Evolutionary conservation across 2,888 invertebrate genomes (phyloP).

Genomic region (Horisme vitalbata): DNA sequence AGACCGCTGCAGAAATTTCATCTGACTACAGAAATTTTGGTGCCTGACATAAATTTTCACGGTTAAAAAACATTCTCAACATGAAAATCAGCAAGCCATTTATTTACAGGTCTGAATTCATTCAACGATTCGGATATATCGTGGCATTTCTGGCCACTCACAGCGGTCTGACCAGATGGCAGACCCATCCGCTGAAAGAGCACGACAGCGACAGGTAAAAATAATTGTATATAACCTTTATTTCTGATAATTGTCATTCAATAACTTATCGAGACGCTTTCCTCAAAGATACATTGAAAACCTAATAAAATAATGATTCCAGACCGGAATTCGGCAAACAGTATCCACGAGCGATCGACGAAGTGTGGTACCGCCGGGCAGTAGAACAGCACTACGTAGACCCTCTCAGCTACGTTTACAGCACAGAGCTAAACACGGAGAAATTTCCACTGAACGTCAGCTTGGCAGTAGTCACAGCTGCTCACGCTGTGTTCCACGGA

Average conservation of each 20-base stretch:
- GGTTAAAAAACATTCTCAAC: too few relatives aligned
- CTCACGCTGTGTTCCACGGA: conserved; percentile 90
- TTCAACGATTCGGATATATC: conserved; percentile 92
- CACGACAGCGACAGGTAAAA: conserved; percentile 63
- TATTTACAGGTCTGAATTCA: conserved; percentile 88
- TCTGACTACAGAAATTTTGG: too few relatives aligned
- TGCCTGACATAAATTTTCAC: too few relatives aligned
- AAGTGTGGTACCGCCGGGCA: conserved; percentile 94
- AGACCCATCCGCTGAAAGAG: conserved; percentile 83
- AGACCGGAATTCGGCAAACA: conserved; percentile 88
- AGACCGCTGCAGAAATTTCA: too few relatives aligned
- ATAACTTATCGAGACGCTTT: too few relatives aligned
- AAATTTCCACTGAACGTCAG: conserved; percentile 81
- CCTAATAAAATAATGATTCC: conserved; percentile 8
- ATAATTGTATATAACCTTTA: neutral
- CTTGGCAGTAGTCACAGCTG: conserved; percentile 90
- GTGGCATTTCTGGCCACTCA: conserved; percentile 95
- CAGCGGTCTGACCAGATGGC: conserved; percentile 95
- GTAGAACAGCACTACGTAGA: conserved; percentile 92
- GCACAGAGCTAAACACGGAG: conserved; percentile 65
- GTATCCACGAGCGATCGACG: conserved; percentile 91
- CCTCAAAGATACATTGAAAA: neutral
- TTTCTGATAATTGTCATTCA: too few relatives aligned
- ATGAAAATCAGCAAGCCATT: conserved; percentile 20
- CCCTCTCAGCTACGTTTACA: conserved; percentile 91